A percentile compares a stretch with the other conserved stretches of the same genome.
These are phyloP conservation scores for Lamproptera curius DNA, from an alignment of 2,888 invertebrate species.

Conservation along the genomic window DNA sequence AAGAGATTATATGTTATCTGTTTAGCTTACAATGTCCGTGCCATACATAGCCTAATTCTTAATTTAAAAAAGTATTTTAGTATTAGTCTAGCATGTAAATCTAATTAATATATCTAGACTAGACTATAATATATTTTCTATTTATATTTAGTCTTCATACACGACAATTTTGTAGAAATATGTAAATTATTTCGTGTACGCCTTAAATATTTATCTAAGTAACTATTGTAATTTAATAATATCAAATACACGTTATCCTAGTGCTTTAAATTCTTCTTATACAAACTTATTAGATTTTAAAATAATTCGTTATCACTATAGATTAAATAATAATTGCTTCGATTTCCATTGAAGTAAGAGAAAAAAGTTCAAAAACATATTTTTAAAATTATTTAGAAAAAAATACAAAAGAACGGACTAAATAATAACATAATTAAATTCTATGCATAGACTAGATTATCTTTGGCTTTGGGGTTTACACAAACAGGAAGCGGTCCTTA, in stretches of 20 bases:
- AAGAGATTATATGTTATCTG: constrained; percentile 38
- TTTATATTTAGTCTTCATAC: constrained; percentile 32
- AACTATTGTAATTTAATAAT: constrained; percentile 37
- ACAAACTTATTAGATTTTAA: constrained; percentile 48
- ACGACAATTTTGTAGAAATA: constrained; percentile 42
- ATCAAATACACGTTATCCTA: constrained; percentile 52
- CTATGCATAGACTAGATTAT: constrained; percentile 12
- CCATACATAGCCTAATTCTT: constrained; percentile 44
- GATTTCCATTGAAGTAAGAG: constrained; percentile 24
- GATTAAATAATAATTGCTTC: constrained; percentile 41
- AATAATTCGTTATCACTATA: constrained; percentile 32
- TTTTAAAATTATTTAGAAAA: constrained; percentile 19
- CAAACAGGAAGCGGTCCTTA: constrained; percentile 35
- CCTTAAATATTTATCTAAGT: too few species aligned
- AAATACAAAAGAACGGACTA: constrained; percentile 13
- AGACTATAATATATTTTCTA: constrained; percentile 39
- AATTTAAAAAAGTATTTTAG: too few species aligned
- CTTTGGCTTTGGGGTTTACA: neutral
- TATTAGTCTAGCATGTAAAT: constrained; percentile 58
- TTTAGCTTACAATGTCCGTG: constrained; percentile 30
- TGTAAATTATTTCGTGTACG: too few species aligned
- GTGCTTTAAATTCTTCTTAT: constrained; percentile 57
- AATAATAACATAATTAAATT: constrained; percentile 13
- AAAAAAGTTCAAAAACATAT: constrained; percentile 19
- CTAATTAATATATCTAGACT: constrained; percentile 40